Evolutionary conservation across 1,140 invertebrate genomes (phyloP), one percentile per base, ranked within the genome.

Genomic region (Patella vulgata): DNA sequence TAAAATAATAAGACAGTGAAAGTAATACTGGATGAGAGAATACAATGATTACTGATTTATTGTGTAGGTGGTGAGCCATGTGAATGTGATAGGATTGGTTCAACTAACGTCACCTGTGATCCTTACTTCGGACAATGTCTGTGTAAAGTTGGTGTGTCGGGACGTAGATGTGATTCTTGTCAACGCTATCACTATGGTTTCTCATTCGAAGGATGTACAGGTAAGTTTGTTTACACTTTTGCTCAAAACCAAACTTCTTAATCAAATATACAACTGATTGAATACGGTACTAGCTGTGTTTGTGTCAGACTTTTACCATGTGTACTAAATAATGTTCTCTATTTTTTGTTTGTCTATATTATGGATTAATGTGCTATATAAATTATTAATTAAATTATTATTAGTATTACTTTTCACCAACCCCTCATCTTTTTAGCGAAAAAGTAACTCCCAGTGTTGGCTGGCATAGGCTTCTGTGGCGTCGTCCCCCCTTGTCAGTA

Each of bases 111-210:
- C 44, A 75, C 71, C 12, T 85, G 84, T 77, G 73, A 84, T 30
- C 44, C 74, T 3, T 81, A 85, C 23, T 91, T 87, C 27, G 95
- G 95, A 9, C 89, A 91, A 71, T 98, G 96, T 82, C 82, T 87
- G 31, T 98, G 96, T 84, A 92, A 92, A 69, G 87, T 88, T 3
- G 95, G 95, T 4, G 89, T 97, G 0, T 90, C 88, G n/a, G 94
- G 95, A 0, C 80, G 85, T 17, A 87, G 87, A 30, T 98, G 95
- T 82, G 90, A 94, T 73, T 78, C 81, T 14, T 98, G 96, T 85
- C 81, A 91, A 17, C 86, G 89, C 2, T 89, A 90, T 27, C 91
- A 91, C 85, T 97, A 90, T 81, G 95, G 94, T 50, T 94, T 95
- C 73, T 92, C 92, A 0, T 79, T 86, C 1, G 85, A 87, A 30